These are phyloP conservation scores for Drosophila incognita DNA, from an alignment of 2,888 invertebrate species.

Conservation along the genomic window DNA sequence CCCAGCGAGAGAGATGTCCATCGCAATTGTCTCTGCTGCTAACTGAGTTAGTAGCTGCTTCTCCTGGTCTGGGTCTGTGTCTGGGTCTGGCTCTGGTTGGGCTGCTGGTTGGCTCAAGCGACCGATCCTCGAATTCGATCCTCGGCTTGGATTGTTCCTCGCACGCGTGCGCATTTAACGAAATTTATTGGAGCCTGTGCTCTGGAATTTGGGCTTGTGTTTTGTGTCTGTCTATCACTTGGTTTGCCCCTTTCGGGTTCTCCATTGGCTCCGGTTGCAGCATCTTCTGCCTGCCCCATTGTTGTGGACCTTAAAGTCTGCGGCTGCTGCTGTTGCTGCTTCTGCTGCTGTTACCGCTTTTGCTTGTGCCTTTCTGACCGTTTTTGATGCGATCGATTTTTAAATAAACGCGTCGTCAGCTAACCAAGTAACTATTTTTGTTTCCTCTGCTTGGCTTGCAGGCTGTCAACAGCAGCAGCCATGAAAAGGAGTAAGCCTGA, in stretches of 20 bases:
- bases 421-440: constrained; percentile 43
- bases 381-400: constrained; percentile 75
- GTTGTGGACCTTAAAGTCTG: constrained; percentile 43
- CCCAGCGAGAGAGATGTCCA: constrained; percentile 73
- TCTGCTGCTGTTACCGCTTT: neutral
- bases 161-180: constrained; percentile 83
- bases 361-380: constrained; percentile 9
- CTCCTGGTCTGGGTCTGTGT: constrained; percentile 11
- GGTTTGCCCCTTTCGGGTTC: constrained; percentile 33
- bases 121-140: constrained; percentile 24
- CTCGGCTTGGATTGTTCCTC: constrained; percentile 65
- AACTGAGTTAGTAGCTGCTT: constrained; percentile 77
- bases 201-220: constrained; percentile 81
- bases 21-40: constrained; percentile 70
- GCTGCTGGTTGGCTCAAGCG: constrained; percentile 1
- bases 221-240: constrained; percentile 79
- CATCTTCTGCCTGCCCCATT: constrained; percentile 56
- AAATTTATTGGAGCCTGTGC: constrained; percentile 83
- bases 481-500: constrained; percentile 20
- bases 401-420: constrained; percentile 65
- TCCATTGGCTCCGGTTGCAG: constrained; percentile 42
- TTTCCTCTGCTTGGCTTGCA: constrained; percentile 16
- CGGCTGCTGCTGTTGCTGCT: neutral
- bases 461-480: constrained; percentile 52
- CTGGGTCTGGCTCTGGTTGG: neutral